Percentiles rank a stretch among this genome's conserved stretches.
phyloP scores from a whole-genome alignment of 2,113 vertebrate species.

The Anolis sagrei region DNA sequence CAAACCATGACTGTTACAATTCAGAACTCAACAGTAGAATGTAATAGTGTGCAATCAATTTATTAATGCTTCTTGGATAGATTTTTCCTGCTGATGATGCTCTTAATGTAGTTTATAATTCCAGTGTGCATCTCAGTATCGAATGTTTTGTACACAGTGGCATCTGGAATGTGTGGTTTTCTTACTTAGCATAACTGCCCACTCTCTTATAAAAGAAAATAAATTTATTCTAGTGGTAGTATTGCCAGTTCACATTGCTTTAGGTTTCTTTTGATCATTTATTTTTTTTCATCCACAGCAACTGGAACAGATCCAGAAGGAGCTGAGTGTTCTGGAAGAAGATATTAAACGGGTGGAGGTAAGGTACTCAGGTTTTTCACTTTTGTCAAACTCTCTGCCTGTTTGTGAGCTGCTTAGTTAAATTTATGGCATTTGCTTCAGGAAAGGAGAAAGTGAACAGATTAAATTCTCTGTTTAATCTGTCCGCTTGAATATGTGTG shows the following conservation, averaged over 20 bases:
- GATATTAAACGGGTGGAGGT: conserved; percentile 99
- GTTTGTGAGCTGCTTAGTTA: conserved; percentile 58
- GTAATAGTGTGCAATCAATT: background rate
- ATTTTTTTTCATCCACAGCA: conserved; percentile 82
- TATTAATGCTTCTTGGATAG: background rate
- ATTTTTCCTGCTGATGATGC: conserved; percentile 7
- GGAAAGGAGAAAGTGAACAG: conserved; percentile 62
- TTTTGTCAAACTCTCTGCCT: conserved; percentile 64
- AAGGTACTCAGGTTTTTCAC: conserved; percentile 69
- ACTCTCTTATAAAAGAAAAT: conserved; percentile 21
- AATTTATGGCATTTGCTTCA: conserved; percentile 61
- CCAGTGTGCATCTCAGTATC: background rate
- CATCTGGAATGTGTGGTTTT: background rate
- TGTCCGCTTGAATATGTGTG: conserved; percentile 37
- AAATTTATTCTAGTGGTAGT: conserved; percentile 24
- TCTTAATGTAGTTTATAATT: conserved; percentile 12
- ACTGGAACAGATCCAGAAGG: conserved; percentile 98
- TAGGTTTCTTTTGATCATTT: conserved; percentile 61
- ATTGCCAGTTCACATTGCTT: conserved; percentile 63
- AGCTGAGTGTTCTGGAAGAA: conserved; percentile 96
- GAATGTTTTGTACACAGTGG: conserved; percentile 31
- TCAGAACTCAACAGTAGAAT: background rate
- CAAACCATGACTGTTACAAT: background rate
- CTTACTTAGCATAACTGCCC: background rate
- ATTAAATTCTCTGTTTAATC: conserved; percentile 60